These are phyloP conservation scores for Dorcus parallelipipedus DNA, from an alignment of 2,888 invertebrate species.

Conservation along the genomic window DNA sequence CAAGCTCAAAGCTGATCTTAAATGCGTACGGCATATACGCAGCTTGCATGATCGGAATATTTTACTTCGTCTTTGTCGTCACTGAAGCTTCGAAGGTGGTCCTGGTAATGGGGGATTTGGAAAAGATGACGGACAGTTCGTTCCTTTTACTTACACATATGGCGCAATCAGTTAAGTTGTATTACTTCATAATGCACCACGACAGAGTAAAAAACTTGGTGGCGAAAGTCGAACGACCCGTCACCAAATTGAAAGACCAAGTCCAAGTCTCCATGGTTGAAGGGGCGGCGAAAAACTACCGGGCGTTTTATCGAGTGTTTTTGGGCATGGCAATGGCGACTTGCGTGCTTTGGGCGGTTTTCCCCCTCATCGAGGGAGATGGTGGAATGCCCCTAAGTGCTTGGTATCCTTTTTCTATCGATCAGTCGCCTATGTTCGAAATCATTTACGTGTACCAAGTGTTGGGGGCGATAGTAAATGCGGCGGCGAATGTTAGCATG, in stretches of 20 bases:
- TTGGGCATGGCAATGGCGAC: constrained; percentile 30
- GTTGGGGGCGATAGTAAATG: constrained; percentile 48
- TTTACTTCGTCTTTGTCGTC: constrained; percentile 48
- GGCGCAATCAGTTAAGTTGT: constrained; percentile 17
- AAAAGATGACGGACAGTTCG: constrained; percentile 31
- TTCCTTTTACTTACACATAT: constrained; percentile 37
- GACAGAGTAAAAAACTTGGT: constrained; percentile 21
- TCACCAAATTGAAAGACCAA: constrained; percentile 32
- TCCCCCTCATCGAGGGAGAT: constrained; percentile 36
- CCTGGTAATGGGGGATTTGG: constrained; percentile 44
- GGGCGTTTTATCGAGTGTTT: constrained; percentile 31
- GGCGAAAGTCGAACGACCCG: constrained; percentile 21
- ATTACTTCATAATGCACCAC: constrained; percentile 8
- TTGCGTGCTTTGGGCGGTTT: constrained; percentile 39
- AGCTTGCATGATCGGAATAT: constrained; percentile 17
- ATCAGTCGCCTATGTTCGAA: constrained; percentile 47
- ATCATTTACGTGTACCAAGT: constrained; percentile 52
- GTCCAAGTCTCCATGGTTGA: constrained; percentile 28
- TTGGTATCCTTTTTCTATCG: constrained; percentile 52
- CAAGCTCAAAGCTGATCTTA: background rate
- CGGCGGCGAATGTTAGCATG: constrained; percentile 52
- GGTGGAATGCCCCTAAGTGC: constrained; percentile 33
- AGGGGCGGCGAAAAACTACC: constrained; percentile 27
- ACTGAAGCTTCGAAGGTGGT: constrained; percentile 52
- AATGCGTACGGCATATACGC: constrained; percentile 3